Base-by-base conservation (phyloP, 2,113 vertebrate genomes). In the Dolichallabes microphthalmus region DNA sequence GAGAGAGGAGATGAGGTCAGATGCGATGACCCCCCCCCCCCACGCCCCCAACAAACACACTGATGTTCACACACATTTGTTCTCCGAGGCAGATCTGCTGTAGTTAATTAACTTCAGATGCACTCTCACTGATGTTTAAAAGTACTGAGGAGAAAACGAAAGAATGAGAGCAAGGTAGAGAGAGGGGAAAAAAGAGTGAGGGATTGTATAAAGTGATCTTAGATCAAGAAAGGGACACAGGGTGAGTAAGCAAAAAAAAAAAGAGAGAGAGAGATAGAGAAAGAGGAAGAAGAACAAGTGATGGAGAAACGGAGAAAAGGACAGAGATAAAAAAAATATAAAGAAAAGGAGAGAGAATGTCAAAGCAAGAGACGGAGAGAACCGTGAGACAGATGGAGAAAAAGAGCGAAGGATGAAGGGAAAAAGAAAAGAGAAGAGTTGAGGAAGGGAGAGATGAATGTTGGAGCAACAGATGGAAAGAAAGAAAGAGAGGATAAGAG, bases 11-110 rank as follows among this genome's bases (percentile, higher is more conserved):
- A 75, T 74, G 19, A 27, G 73, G 13, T 22, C 4, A 13, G 50
- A 55, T 53, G 27, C 55, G 9, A 55, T 53, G 8, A 76, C 27
- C 66, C 35, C 50, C 60, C n/a, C 30, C 39, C 50, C 87, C 79
- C 90, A 55, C 35, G 27, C 60, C n/a, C 52, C n/a, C 52, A 87
- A 80, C 90, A 89, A 91, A 91, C 27, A 22, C 30, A 79, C 19
- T 35, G 50, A 27, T 11, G 12, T 9, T 68, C 19, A 11, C 25
- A 50, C 27, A 13, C 61, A 74, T 81, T 76, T 52, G 20, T 69
- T 76, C 6, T 13, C 13, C 80, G 50, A 81, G 66, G 58, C 61
- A 32, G 75, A 80, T 68, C 84, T 45, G 81, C 75, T 86, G 58
- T 20, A 80, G 53, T 73, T 78, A 79, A 85, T 84, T 86, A 82